Conservation (phyloP, 2,113 vertebrate species). For the Cettia cetti region DNA sequence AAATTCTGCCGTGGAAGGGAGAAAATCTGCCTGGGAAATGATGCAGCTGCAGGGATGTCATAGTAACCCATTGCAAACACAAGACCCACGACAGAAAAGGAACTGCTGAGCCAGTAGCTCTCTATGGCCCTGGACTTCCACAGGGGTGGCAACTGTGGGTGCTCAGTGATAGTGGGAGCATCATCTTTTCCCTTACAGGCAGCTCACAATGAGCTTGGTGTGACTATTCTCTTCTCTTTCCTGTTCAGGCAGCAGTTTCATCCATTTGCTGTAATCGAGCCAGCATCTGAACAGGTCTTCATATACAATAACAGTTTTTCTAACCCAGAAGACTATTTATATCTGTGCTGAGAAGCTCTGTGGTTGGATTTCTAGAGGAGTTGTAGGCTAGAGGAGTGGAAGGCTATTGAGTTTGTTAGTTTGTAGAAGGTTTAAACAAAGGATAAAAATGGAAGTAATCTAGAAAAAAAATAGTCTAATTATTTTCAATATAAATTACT, state of each 20-base stretch:
- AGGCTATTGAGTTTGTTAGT: neutral
- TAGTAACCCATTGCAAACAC: neutral
- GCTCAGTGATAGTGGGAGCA: neutral
- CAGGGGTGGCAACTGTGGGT: fast-evolving
- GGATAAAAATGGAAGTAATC: neutral
- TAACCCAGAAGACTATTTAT: neutral
- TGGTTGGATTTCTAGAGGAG: neutral
- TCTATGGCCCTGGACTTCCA: neutral
- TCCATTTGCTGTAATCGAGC: neutral
- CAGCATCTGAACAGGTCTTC: neutral
- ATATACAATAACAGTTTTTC: neutral
- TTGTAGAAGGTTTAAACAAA: too few relatives aligned
- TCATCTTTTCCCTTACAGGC: neutral
- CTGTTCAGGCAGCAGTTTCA: neutral
- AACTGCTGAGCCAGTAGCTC: neutral
- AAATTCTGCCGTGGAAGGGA: neutral
- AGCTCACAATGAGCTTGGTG: fast-evolving
- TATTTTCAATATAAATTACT: neutral
- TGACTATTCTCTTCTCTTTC: neutral
- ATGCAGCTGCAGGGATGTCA: fast-evolving
- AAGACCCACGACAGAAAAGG: neutral
- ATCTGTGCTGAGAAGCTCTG: neutral
- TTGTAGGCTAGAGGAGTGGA: neutral
- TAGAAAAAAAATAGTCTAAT: neutral
- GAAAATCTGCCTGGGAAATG: neutral